Evolutionary conservation across 23 tunicate genomes (phyloP).

Genomic region (Halocynthia aurantium): DNA sequence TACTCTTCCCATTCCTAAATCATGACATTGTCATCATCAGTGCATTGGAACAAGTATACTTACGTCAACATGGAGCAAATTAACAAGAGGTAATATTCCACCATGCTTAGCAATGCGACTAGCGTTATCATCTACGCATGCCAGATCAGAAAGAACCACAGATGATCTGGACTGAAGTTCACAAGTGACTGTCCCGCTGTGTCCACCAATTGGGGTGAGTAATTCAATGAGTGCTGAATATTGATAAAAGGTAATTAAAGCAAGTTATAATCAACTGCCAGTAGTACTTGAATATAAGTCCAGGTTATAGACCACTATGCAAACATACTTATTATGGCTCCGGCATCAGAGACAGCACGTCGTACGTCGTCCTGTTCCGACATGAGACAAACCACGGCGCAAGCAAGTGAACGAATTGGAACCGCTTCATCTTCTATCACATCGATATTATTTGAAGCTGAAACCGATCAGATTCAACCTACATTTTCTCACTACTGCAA

Average conservation of each 20-base stretch:
- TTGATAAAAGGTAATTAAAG: background rate
- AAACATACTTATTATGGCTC: constrained; percentile 63
- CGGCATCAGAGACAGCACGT: constrained; percentile 40
- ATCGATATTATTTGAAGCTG: background rate
- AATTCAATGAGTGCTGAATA: constrained; percentile 42
- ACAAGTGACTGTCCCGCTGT: constrained; percentile 12
- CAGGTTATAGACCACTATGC: background rate
- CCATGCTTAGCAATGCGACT: constrained; percentile 62
- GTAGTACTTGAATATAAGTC: background rate
- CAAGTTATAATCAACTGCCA: background rate
- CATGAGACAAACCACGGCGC: constrained; percentile 84
- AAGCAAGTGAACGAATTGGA: constrained; percentile 82
- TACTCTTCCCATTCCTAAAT: too few relatives aligned
- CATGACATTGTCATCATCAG: too few relatives aligned
- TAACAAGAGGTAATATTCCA: constrained; percentile 80
- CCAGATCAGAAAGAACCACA: constrained; percentile 88
- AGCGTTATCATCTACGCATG: constrained; percentile 51
- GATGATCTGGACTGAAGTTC: constrained; percentile 93
- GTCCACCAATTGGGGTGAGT: constrained; percentile 21
- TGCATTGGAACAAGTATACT: constrained; percentile 4
- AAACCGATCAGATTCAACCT: background rate
- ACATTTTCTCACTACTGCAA: background rate
- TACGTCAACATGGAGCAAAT: constrained; percentile 60
- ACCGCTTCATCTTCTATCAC: background rate
- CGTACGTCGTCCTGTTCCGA: constrained; percentile 57